Percentiles rank a stretch among this genome's conserved stretches.
Conservation (phyloP, 1,140 invertebrate species). For the Neodiprion pinetum region DNA sequence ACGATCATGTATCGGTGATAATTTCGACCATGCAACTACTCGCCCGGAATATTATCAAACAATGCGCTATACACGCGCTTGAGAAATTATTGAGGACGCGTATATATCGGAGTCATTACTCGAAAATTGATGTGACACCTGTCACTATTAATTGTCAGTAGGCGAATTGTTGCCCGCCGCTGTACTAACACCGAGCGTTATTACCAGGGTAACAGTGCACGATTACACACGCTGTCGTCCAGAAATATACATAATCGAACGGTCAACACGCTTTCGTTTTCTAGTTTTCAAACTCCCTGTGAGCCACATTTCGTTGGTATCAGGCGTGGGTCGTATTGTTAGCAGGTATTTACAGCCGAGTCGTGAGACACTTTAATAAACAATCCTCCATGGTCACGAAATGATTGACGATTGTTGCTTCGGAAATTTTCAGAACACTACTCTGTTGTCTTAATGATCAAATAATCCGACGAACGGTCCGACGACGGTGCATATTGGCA, state of each 20-base stretch:
- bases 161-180: background rate
- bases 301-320: background rate
- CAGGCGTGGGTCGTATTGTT: background rate
- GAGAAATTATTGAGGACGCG: background rate
- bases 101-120: background rate
- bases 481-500: too few species aligned
- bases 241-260: too few species aligned
- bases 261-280: background rate
- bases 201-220: too few species aligned
- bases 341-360: background rate
- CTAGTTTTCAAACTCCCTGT: background rate
- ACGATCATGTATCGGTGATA: too few species aligned
- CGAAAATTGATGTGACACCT: background rate
- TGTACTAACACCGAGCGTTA: too few species aligned
- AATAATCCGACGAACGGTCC: too few species aligned
- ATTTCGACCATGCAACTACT: background rate
- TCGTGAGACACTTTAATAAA: background rate
- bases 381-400: background rate
- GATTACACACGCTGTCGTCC: too few species aligned
- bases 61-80: background rate
- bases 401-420: background rate
- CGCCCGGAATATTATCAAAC: background rate
- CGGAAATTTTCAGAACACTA: too few species aligned
- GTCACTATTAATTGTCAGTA: background rate
- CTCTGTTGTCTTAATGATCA: too few species aligned